Base-by-base conservation (phyloP, 2,113 vertebrate species). In the Sander vitreus region DNA sequence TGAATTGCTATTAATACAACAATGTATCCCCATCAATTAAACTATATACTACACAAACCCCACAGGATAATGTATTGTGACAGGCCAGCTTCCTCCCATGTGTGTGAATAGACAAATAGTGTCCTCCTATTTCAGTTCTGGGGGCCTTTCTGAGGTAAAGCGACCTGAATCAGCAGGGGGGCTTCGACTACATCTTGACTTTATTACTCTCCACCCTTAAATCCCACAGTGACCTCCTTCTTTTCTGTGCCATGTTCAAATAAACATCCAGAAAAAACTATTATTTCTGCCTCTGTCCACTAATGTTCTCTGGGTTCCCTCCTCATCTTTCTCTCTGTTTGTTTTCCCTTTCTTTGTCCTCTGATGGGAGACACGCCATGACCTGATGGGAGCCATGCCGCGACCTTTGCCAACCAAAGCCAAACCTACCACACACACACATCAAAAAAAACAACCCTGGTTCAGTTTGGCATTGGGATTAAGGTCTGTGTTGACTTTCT, bases 161-260 rank as follows among this genome's bases (percentile, higher is more conserved):
- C 76, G 85, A 92, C 80, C 88, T 59, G 33, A 81, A 57, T 81
- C 87, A 85, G 90, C 66, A 57, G 90, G 89, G 88, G 85, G 76
- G 76, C 81, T 92, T 90, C 91, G 68, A 88, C 87, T 82, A 89
- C 93, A 94, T 91, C 93, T 93, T 93, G 92, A 87, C 85, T 92
- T 88, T 89, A 93, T 93, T 93, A 93, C 81, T 66, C 80, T 85
- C 77, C 72, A 71, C 80, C 88, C 80, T 74, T 81, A 79, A 92
- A 89, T 91, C 91, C 73, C 73, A 85, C 90, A 67, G 88, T 89
- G 92, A 91, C 94, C 90, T 73, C 80, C 77, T 72, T 86, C 83
- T 89, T 85, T 85, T 86, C 73, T 86, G 73, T 64, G 76, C 84
- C 85, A 85, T 87, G 89, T 94, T 93, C 85, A 94, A 94, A 94